Conservation (phyloP, 2,888 invertebrate genomes). For the Polylopha cassiicola region DNA sequence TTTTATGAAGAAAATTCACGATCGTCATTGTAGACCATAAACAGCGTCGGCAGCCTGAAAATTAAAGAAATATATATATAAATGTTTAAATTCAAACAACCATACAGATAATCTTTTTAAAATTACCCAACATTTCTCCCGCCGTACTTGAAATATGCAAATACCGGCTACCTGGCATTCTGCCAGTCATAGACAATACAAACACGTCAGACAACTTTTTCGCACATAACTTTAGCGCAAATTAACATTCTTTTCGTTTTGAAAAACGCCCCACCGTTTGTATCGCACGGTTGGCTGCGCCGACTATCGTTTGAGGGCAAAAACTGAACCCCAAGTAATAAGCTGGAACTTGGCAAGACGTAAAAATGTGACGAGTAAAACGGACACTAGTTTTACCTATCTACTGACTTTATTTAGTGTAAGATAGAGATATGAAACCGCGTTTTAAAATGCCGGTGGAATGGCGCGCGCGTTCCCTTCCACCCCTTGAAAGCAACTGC, state of each 20-base stretch:
- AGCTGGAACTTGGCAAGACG: too few species aligned
- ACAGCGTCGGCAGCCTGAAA: too few species aligned
- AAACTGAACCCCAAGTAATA: slow-evolving; percentile 18
- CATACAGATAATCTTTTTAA: too few species aligned
- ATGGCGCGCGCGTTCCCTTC: slow-evolving; percentile 33
- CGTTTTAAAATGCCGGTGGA: neutral
- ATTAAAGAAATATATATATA: too few species aligned
- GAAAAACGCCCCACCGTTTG: slow-evolving; percentile 20
- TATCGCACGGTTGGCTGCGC: slow-evolving; percentile 21
- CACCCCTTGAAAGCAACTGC: slow-evolving; percentile 47
- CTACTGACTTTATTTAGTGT: too few species aligned
- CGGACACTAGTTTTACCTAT: too few species aligned
- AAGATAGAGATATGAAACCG: too few species aligned
- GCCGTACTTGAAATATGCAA: neutral
- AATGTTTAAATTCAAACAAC: too few species aligned
- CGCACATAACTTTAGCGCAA: slow-evolving; percentile 17
- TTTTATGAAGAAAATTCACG: too few species aligned
- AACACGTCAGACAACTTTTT: slow-evolving; percentile 16
- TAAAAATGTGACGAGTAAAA: too few species aligned
- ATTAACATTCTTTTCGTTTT: slow-evolving; percentile 18
- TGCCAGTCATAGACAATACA: slow-evolving; percentile 15
- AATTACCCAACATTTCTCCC: neutral
- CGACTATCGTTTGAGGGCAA: slow-evolving; percentile 30
- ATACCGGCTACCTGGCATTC: slow-evolving; percentile 2
- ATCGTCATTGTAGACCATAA: too few species aligned